phyloP scores from a whole-genome alignment of 2,888 invertebrate species.

The Acanthosoma haemorrhoidale region DNA sequence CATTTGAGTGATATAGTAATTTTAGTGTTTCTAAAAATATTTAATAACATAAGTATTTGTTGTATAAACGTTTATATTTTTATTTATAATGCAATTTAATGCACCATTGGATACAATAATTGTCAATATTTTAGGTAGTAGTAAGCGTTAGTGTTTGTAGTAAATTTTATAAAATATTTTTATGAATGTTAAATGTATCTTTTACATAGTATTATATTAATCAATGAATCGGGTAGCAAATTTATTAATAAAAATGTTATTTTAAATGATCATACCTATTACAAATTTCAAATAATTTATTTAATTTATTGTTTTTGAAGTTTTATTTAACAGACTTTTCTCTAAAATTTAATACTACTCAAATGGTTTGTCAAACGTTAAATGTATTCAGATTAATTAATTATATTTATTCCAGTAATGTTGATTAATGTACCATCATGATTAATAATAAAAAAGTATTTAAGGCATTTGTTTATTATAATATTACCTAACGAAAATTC shows the following conservation, averaged over 20 bases:
- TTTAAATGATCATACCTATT: background rate
- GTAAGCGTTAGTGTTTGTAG: slow-evolving; percentile 1
- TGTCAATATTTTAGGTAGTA: slow-evolving; percentile 7
- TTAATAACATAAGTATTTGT: slow-evolving; percentile 2
- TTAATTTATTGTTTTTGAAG: slow-evolving; percentile 18
- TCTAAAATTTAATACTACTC: slow-evolving; percentile 15
- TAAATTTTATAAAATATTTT: slow-evolving; percentile 5
- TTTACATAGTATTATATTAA: background rate
- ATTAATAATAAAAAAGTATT: too few relatives aligned
- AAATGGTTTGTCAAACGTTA: slow-evolving; percentile 10
- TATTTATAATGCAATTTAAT: background rate
- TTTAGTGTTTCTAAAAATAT: slow-evolving; percentile 1
- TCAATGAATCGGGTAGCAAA: background rate
- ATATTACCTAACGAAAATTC: background rate
- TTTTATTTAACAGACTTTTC: slow-evolving; percentile 27
- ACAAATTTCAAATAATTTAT: background rate
- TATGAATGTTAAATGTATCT: background rate
- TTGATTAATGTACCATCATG: too few relatives aligned
- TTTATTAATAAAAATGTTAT: background rate
- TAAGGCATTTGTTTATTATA: too few relatives aligned
- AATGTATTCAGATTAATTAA: background rate
- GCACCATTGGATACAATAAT: background rate
- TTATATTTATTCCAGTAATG: background rate
- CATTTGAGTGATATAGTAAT: slow-evolving; percentile 5
- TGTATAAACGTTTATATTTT: too few relatives aligned